Evolutionary conservation across 2,797 vertebrate genomes (phyloP), one percentile per base, ranked within the genome.

Genomic region (Limnodromus scolopaceus): DNA sequence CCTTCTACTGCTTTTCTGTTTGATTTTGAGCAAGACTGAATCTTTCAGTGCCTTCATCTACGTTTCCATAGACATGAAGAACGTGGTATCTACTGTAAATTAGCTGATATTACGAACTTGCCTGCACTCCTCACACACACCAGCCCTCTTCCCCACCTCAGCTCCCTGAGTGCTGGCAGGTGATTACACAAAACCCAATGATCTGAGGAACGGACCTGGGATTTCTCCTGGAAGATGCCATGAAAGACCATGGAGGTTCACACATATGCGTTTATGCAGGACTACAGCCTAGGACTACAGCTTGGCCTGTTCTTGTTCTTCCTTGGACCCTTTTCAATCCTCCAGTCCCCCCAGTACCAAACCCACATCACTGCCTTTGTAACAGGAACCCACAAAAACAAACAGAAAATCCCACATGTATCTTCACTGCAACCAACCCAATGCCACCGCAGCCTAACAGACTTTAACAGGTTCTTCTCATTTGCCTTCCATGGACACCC

Each of bases 231-330:
- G 53, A 68, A 75, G 38, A 23, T 25, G 48, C 8, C 9, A 6
- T 36, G 58, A 36, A 72, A 32, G 32, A 51, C 24, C 49, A 19
- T 0, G 13, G 43, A 74, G 12, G 38, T 38, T 71, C 41, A 78
- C 16, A 54, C 5, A 7, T 2, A 6, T 0, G 12, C 10, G 25
- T 61, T 48, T 51, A 38, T 16, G 30, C 1, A 1, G 22, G 24
- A 36, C 48, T 57, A 75, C 19, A 61, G 7, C 8, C 75, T n/a
- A 24, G 49, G 55, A 51, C 49, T n/a, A 49, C 28, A 49, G 30
- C 27, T 66, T 51, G 20, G 30, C 48, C 28, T 36, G 25, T 20
- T 74, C 61, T 30, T 57, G 10, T 39, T 78, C 36, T 89, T 83
- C 77, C 14, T 41, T 9, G 38, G 9, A 39, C 17, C 3, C 2